Evolutionary conservation across 2,113 vertebrate genomes (phyloP).

Genomic region (Alaudala cheleensis): DNA sequence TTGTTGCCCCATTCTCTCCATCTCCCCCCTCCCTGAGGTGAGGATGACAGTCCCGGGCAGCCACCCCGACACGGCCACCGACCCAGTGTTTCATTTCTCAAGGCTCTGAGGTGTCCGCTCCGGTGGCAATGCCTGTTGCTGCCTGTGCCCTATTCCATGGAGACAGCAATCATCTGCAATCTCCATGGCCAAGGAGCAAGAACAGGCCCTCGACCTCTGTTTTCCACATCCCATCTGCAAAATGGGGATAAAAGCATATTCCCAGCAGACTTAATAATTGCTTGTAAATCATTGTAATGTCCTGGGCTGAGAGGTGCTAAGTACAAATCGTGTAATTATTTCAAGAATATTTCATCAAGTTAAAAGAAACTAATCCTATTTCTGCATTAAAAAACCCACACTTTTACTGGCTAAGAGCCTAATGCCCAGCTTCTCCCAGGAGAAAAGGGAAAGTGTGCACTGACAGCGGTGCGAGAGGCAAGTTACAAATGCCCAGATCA

Average conservation of each 20-base stretch:
- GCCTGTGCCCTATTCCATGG: not conserved
- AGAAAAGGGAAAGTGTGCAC: not conserved
- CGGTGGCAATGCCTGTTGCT: not conserved
- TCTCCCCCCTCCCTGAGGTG: not conserved
- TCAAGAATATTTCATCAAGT: not conserved
- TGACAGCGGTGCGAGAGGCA: not conserved
- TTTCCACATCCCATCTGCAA: not conserved
- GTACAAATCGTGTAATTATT: slow-evolving; percentile 1
- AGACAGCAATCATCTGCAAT: not conserved
- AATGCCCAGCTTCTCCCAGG: not conserved
- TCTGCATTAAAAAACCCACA: not conserved
- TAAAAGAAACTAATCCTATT: not conserved
- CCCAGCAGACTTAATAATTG: not conserved
- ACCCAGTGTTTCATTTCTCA: not conserved
- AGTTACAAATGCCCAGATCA: not conserved
- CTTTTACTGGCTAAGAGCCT: not conserved
- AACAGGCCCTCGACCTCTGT: not conserved
- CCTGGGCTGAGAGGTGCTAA: slow-evolving; percentile 3
- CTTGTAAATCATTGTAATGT: not conserved
- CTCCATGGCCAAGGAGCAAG: not conserved
- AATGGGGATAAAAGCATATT: not conserved
- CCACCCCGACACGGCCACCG: rapidly evolving
- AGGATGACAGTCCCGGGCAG: not conserved
- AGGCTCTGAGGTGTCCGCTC: not conserved
- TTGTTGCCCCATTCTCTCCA: not conserved